phyloP scores from a whole-genome alignment of 2,888 invertebrate genomes.

The Eupithecia exiguata region DNA sequence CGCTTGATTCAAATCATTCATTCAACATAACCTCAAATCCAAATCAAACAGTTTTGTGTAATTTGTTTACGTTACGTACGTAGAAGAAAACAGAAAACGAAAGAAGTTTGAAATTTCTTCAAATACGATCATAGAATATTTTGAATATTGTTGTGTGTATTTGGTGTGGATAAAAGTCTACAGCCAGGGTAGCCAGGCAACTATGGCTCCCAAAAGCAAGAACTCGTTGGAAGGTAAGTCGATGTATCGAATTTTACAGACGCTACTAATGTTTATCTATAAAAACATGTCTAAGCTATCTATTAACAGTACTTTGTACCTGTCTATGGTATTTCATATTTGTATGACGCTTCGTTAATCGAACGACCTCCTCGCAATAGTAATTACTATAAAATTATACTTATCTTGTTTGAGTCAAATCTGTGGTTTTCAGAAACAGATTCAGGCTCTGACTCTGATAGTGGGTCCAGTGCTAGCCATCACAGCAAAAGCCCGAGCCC shows the following conservation, averaged over 20 bases:
- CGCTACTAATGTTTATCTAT: too few relatives aligned
- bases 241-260: not conserved
- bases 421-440: constrained; percentile 64
- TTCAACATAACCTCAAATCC: constrained; percentile 20
- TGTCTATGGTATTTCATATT: not conserved
- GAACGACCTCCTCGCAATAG: not conserved
- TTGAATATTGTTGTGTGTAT: not conserved
- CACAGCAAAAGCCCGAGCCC: constrained; percentile 76
- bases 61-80: constrained; percentile 16
- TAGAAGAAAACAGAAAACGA: constrained; percentile 10
- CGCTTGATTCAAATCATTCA: constrained; percentile 13
- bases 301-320: not conserved
- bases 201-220: constrained; percentile 58
- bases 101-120: not conserved
- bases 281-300: not conserved
- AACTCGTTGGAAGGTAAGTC: constrained; percentile 53
- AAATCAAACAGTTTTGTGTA: not conserved
- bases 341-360: not conserved
- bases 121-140: not conserved
- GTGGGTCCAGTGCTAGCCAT: constrained; percentile 74
- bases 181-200: not conserved
- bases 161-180: not conserved
- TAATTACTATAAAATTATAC: not conserved
- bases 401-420: not conserved
- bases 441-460: constrained; percentile 79